Evolutionary conservation across 2,888 invertebrate genomes (phyloP), one percentile per base, ranked within the genome.

Genomic region (Mellilla xanthometata): DNA sequence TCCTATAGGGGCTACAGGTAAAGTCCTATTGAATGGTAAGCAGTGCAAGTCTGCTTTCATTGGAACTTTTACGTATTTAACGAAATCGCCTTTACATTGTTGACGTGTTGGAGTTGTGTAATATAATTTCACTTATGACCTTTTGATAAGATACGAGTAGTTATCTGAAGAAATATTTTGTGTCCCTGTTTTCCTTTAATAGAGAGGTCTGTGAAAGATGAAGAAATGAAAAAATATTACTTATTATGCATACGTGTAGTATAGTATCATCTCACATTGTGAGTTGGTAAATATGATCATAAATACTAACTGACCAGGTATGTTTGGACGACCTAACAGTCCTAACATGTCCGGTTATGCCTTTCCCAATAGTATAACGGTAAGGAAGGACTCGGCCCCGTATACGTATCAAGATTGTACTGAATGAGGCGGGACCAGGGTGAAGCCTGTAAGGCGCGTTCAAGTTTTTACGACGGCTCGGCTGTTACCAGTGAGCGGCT

Each of bases 391-490:
- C 15, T 33, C 10, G 15, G 44, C 7, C 13, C 9, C 8, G 10
- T 35, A 34, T 6, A 27, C 28, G 26, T 48, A 56, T 45, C 45
- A 50, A 49, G 53, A 59, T 55, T 56, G 49, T 52, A 39, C 24
- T 45, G 51, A 35, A 34, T 33, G 19, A 39, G 27, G 49, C 46
- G 46, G 2, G 42, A 54, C 54, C 54, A 28, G 36, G 22, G 22
- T 27, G 35, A 39, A 40, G 58, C 61, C 56, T 58, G 62, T 58
- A 56, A 60, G 62, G 60, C 56, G 58, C 61, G 65, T 60, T 62
- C 64, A 66, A 62, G 60, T 70, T 72, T 74, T 75, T 68, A 73
- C 65, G 72, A 64, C 57, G 62, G 59, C 60, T 58, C 58, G 62
- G 58, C 60, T 58, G 60, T 66, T 68, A 29, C 36, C 32, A 40